A percentile compares a stretch with the other conserved stretches of the same genome.
These are phyloP conservation scores for Sebastes vulpes DNA, from an alignment of 2,797 vertebrate genomes.

Conservation along the genomic window DNA sequence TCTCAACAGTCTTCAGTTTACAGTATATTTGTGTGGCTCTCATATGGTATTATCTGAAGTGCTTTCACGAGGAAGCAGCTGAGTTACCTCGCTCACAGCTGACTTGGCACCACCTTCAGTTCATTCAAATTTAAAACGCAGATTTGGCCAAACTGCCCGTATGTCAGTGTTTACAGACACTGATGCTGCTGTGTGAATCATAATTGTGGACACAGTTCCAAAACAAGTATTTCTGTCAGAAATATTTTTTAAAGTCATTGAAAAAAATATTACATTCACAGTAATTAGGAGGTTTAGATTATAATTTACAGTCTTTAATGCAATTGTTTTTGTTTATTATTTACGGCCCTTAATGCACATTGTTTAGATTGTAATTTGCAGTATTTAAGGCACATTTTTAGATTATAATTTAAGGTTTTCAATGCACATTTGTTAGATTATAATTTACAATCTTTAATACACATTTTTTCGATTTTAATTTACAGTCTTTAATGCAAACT, in stretches of 20 bases:
- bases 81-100: slow-evolving; percentile 50
- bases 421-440: too few species aligned
- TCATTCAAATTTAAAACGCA: slow-evolving; percentile 63
- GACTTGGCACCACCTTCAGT: slow-evolving; percentile 45
- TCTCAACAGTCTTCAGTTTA: background rate
- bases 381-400: too few species aligned
- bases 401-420: too few species aligned
- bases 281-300: slow-evolving; percentile 4
- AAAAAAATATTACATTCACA: background rate
- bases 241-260: background rate
- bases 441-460: too few species aligned
- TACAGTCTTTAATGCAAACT: too few species aligned
- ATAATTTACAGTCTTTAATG: too few species aligned
- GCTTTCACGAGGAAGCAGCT: slow-evolving; percentile 18
- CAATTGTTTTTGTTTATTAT: too few species aligned
- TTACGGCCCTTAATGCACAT: too few species aligned
- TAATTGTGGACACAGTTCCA: slow-evolving; percentile 10
- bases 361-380: too few species aligned
- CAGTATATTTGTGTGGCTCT: background rate
- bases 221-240: background rate
- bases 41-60: background rate
- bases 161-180: slow-evolving; percentile 42
- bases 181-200: slow-evolving; percentile 26
- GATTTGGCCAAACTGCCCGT: slow-evolving; percentile 42
- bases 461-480: too few species aligned